phyloP scores from a whole-genome alignment of 2,797 vertebrate genomes.

The Silurus aristotelis region DNA sequence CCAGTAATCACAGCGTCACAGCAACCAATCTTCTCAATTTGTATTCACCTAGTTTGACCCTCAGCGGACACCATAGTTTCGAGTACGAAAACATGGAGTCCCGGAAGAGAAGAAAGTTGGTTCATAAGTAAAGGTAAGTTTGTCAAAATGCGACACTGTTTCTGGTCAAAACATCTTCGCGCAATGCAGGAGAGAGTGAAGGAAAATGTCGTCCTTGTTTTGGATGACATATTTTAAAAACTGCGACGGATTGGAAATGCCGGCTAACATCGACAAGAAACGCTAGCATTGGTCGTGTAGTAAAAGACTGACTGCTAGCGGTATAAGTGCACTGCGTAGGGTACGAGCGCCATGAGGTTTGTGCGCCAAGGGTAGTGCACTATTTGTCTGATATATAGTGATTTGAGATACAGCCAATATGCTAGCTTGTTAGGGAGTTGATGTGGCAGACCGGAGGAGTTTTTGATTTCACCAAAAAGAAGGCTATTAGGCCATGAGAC shows the following conservation, averaged over 20 bases:
- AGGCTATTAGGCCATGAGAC: not conserved
- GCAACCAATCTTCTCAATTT: too few species aligned
- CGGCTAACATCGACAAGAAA: not conserved
- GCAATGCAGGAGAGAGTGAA: not conserved
- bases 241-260: not conserved
- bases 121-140: conserved; percentile 36
- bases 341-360: not conserved
- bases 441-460: conserved; percentile 39
- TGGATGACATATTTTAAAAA: not conserved
- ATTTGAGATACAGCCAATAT: not conserved
- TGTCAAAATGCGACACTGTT: too few species aligned
- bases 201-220: not conserved
- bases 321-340: not conserved
- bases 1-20: not conserved
- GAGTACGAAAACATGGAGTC: conserved; percentile 48
- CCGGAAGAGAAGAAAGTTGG: conserved; percentile 31
- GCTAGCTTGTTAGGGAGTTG: not conserved
- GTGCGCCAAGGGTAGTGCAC: not conserved
- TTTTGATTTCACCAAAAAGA: not conserved
- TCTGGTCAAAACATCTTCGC: not conserved
- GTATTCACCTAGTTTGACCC: conserved; percentile 32
- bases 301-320: not conserved
- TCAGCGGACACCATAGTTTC: conserved; percentile 57
- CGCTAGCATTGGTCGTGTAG: not conserved
- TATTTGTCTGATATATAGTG: not conserved